Percentiles rank a stretch among this genome's conserved stretches.
Conservation (phyloP, 1,140 invertebrate species). For the Drosophila ohnishii region DNA sequence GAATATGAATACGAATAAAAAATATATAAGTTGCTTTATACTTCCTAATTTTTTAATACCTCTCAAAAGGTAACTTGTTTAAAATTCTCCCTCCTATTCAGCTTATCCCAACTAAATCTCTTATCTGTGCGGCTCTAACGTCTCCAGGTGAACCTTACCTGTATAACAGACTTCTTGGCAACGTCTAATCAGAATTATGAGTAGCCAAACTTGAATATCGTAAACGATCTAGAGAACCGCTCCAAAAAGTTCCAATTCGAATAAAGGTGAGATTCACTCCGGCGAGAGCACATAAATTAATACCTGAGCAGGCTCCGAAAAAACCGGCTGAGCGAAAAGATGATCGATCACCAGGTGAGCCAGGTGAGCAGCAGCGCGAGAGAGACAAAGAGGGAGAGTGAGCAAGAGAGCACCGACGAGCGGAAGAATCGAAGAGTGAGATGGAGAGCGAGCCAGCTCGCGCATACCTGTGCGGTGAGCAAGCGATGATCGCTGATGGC, state of each 20-base stretch:
- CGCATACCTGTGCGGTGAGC: constrained; percentile 59
- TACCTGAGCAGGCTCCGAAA: constrained; percentile 38
- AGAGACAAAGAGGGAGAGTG: constrained; percentile 11
- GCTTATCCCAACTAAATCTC: constrained; percentile 16
- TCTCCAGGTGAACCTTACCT: constrained; percentile 22
- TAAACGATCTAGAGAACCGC: constrained; percentile 47
- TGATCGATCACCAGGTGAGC: constrained; percentile 70
- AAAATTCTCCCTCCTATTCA: not conserved
- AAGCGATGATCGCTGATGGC: constrained; percentile 2
- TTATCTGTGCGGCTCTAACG: constrained; percentile 13
- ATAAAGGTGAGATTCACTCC: constrained; percentile 76
- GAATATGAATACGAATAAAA: too few relatives aligned
- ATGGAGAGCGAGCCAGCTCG: constrained; percentile 13
- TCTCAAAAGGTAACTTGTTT: constrained; percentile 42
- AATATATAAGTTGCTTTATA: not conserved
- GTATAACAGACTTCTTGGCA: constrained; percentile 53
- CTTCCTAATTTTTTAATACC: not conserved
- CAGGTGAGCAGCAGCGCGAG: constrained; percentile 28
- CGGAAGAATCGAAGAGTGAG: constrained; percentile 17
- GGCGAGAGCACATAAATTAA: constrained; percentile 67
- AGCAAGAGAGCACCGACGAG: constrained; percentile 1
- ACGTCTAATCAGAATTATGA: constrained; percentile 41
- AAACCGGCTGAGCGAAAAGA: constrained; percentile 70
- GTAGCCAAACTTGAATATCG: constrained; percentile 60
- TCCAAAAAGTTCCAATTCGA: constrained; percentile 67